Evolutionary conservation across 1,140 invertebrate species (phyloP), one percentile per base, ranked within the genome.

Genomic region (Brachionus asplanchnoidis): DNA sequence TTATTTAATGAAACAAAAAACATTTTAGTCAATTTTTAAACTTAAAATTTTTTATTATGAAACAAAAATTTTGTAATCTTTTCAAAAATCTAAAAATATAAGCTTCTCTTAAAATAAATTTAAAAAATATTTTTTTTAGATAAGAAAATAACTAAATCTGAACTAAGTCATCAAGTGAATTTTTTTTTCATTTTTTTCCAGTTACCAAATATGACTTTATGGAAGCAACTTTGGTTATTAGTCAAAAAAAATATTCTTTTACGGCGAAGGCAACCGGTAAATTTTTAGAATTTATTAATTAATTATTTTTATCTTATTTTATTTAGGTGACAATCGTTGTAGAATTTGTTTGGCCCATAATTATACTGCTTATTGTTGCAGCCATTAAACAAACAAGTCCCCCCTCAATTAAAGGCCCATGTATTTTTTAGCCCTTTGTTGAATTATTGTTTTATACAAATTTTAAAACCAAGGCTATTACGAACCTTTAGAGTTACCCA

Each of bases 161-260:
- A 46, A 46, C 17, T 12, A 56, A 60, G 53, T 60, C 50, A 23
- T 56, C 53, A 20, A 60, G 53, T 26, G 17, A 60, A 17, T 60
- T 20, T 60, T 60, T 60, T 60, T 46, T 44, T 2, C 3, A 17
- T 5, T 20, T 40, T 73, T 40, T 42, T 42, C 2, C 42, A 36
- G 36, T 68, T 73, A 75, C 40, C 53, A 60, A 60, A 60, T 77
- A 82, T 82, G 79, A 65, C 32, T 82, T 46, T 82, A 66, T 82
- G 79, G 79, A 82, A 14, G 9, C 87, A 87, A 85, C 78, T 87
- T 3, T 50, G 83, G 14, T 85, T 87, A 77, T 84, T 87, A 79
- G 84, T 87, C 12, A 86, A 86, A 66, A 87, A 87, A 70, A 87
- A 87, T 79, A 26, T 86, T 17, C 79, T 86, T 3, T 85, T 86